phyloP scores from a whole-genome alignment of 2,888 invertebrate genomes.

The Thelaira solivaga region DNA sequence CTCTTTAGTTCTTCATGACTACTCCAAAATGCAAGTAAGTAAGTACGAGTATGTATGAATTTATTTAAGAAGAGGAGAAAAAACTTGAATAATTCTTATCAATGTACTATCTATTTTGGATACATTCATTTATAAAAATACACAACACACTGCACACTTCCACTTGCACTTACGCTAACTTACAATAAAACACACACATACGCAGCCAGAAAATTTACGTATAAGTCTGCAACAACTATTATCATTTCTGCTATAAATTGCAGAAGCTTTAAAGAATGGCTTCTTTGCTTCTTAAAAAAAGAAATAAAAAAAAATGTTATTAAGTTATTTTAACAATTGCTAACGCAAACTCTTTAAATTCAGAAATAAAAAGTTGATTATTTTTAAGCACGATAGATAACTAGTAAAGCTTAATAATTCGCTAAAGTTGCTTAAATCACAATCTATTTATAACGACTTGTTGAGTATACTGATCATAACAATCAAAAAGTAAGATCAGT shows the following conservation, averaged over 20 bases:
- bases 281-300: not conserved
- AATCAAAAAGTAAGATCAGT: no score
- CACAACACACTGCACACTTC: conserved; percentile 55
- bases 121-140: conserved; percentile 73
- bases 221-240: conserved; percentile 32
- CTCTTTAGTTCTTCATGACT: conserved; percentile 21
- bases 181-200: not conserved
- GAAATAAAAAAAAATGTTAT: no score
- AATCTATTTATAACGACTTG: no score
- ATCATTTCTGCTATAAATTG: conserved; percentile 2
- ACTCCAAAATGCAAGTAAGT: conserved; percentile 21
- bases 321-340: no score
- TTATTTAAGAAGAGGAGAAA: conserved; percentile 15
- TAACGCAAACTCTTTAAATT: no score
- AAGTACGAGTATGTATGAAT: conserved; percentile 6
- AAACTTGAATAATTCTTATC: conserved; percentile 67
- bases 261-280: not conserved
- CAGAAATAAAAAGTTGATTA: no score
- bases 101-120: conserved; percentile 73
- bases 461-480: no score
- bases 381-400: no score
- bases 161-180: not conserved
- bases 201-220: not conserved
- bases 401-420: no score
- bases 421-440: no score